Conservation (phyloP, 2,888 invertebrate species). For the Dryobotodes eremita region DNA sequence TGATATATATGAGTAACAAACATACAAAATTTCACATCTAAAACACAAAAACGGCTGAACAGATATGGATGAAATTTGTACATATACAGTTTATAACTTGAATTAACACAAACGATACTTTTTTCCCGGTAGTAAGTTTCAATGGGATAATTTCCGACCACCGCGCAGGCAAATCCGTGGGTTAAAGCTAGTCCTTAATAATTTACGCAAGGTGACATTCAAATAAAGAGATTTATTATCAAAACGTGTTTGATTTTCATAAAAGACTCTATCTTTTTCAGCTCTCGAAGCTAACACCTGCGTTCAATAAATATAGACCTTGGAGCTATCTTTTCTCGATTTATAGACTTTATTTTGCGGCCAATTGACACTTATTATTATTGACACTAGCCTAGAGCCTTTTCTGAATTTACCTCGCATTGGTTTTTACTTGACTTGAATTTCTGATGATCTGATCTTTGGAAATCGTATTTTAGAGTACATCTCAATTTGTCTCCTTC, state of each 20-base stretch:
- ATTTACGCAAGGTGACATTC: too few species aligned
- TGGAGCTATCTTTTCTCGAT: conserved; percentile 16
- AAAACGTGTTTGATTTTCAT: conserved; percentile 18
- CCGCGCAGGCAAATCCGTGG: too few species aligned
- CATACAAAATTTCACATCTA: too few species aligned
- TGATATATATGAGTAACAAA: too few species aligned
- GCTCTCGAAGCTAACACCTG: background rate
- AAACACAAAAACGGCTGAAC: too few species aligned
- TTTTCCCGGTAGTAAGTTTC: too few species aligned
- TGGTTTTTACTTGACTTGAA: conserved; percentile 17
- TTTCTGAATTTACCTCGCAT: conserved; percentile 26
- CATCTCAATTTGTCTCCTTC: too few species aligned
- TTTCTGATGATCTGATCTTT: background rate
- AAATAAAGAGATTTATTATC: conserved; percentile 13
- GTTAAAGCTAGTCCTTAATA: too few species aligned
- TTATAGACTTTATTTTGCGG: conserved; percentile 43
- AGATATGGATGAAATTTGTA: too few species aligned
- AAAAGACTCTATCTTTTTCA: conserved; percentile 13
- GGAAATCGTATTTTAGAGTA: background rate
- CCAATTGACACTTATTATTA: conserved; percentile 35
- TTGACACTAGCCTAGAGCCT: conserved; percentile 1
- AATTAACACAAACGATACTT: too few species aligned
- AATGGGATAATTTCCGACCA: too few species aligned
- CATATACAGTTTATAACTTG: too few species aligned
- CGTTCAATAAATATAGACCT: conserved; percentile 34